Evolutionary conservation across 2,113 vertebrate genomes (phyloP).

Genomic region (Equus przewalskii): DNA sequence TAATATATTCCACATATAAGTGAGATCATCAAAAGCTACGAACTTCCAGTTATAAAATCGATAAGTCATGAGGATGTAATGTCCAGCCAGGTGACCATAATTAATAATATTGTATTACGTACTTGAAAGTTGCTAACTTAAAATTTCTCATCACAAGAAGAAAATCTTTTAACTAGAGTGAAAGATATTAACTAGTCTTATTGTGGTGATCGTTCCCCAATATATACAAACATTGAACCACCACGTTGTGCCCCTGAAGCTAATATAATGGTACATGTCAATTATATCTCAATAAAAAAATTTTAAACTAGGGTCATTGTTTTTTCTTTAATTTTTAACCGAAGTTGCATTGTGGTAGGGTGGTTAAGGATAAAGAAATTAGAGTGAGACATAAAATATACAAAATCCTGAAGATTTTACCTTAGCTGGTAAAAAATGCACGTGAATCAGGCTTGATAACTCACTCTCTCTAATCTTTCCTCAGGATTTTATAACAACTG

Average conservation of each 20-base stretch:
- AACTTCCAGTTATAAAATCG: not conserved
- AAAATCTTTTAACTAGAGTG: not conserved
- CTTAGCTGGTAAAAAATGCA: not conserved
- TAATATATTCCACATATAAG: not conserved
- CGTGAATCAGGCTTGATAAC: not conserved
- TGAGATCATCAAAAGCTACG: not conserved
- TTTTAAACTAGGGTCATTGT: not conserved
- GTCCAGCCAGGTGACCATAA: not conserved
- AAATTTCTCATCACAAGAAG: not conserved
- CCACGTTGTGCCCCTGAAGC: not conserved
- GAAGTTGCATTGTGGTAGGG: not conserved
- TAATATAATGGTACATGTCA: not conserved
- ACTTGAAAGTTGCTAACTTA: not conserved
- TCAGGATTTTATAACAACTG: not conserved
- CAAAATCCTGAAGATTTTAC: not conserved
- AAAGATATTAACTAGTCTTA: not conserved
- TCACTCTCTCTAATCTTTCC: not conserved
- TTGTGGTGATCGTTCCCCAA: not conserved
- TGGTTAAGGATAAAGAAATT: not conserved
- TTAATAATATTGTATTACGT: not conserved
- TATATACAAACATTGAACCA: not conserved
- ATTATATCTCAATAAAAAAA: not conserved
- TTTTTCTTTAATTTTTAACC: not conserved
- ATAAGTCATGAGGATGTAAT: not conserved
- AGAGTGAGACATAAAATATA: not conserved